phyloP scores from a whole-genome alignment of 2,888 invertebrate genomes.

The Drosophila kokeensis region DNA sequence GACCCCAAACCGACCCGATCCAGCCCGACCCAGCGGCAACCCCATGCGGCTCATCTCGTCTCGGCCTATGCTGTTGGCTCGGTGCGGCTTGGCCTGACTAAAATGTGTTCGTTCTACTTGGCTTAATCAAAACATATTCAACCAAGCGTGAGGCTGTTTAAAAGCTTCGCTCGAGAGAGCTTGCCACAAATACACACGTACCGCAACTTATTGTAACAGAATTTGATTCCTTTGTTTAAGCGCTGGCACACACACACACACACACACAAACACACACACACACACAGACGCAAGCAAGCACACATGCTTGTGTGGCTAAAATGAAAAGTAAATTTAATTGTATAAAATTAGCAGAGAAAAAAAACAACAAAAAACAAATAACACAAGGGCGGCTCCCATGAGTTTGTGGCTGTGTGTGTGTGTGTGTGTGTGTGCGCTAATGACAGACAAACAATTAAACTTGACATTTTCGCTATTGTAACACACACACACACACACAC shows the following conservation, averaged over 20 bases:
- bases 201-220: constrained; percentile 73
- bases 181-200: constrained; percentile 70
- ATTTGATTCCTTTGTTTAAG: constrained; percentile 73
- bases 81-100: constrained; percentile 47
- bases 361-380: not conserved
- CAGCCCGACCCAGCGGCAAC: not conserved
- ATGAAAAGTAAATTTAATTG: constrained; percentile 73
- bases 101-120: constrained; percentile 78
- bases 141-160: constrained; percentile 78
- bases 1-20: not conserved
- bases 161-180: constrained; percentile 76
- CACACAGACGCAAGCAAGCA: constrained; percentile 5
- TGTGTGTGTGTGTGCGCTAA: constrained; percentile 52
- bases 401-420: constrained; percentile 7
- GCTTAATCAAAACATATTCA: constrained; percentile 79
- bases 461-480: constrained; percentile 73
- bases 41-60: constrained; percentile 5
- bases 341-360: constrained; percentile 65
- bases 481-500: constrained; percentile 14
- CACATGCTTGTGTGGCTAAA: constrained; percentile 31
- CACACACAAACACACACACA: constrained; percentile 25
- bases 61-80: constrained; percentile 6
- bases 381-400: constrained; percentile 39
- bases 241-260: constrained; percentile 5
- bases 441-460: constrained; percentile 77